Base-by-base conservation (phyloP, 2,113 vertebrate species). In the Holacanthus passer region DNA sequence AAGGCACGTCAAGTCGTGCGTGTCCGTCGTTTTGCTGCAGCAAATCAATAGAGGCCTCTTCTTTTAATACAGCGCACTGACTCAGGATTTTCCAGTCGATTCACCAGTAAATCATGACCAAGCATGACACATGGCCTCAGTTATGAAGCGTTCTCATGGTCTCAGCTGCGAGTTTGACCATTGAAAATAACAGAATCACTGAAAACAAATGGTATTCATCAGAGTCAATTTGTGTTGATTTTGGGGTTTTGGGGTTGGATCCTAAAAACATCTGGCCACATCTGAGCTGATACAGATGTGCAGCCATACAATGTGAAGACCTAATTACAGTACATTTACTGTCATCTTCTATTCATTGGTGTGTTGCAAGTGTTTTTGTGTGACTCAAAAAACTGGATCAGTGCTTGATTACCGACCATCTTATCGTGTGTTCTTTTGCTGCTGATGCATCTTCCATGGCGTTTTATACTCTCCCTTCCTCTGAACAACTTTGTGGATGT, bases 11-110 rank as follows among this genome's bases (percentile, higher is more conserved):
- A 35, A 43, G 76, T 19, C 5, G 16, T 47, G 48, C 37, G 45
- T 66, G n/a, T 79, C 64, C 35, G 35, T 32, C 37, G 66, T 88
- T 76, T 75, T 77, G 35, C 66, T 87, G 82, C 83, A 76, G 68
- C 32, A 69, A 85, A 85, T 85, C 73, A 80, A 90, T 79, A 43
- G 3, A 16, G 39, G 59, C 32, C 53, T 72, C 48, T 27, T 59
- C 31, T 82, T 27, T 62, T 20, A 24, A 37, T 45, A 10, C 31
- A 50, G 56, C 7, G 64, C 13, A 9, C 65, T 84, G 86, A 87
- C 73, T 83, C 82, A 77, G 47, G 56, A 43, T 41, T 60, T 60
- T 29, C 39, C 35, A 37, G 55, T 59, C 9, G 19, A 16, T 17
- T 72, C 58, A 16, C 24, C 24, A n/a, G 56, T 68, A 41, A 75